phyloP scores from a whole-genome alignment of 2,888 invertebrate species.

The Eudasyphora cyanicolor region DNA sequence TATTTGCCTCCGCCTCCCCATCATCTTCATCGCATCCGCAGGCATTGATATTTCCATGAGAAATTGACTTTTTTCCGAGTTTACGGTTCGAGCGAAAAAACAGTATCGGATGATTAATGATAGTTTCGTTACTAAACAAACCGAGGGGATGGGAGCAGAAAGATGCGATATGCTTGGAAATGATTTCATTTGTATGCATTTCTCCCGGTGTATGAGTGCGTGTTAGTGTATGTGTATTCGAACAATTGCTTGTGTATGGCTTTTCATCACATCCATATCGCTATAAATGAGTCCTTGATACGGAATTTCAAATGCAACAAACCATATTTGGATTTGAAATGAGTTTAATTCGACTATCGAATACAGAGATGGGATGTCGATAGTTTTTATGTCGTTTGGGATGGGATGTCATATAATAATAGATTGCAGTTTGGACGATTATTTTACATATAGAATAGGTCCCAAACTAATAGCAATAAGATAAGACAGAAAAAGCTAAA shows the following conservation, averaged over 20 bases:
- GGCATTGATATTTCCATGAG: constrained; percentile 74
- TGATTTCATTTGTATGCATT: constrained; percentile 65
- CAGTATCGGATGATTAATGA: constrained; percentile 75
- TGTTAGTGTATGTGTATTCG: constrained; percentile 35
- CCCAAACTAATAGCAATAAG: no score
- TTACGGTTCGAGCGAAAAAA: constrained; percentile 64
- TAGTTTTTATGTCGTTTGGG: no score
- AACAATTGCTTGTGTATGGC: neutral
- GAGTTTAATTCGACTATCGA: neutral
- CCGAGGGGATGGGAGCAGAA: neutral
- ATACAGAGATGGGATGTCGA: constrained; percentile 33
- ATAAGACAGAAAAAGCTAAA: no score
- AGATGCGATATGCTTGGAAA: constrained; percentile 66
- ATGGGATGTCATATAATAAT: no score
- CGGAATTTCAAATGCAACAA: constrained; percentile 42
- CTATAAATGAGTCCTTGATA: constrained; percentile 39
- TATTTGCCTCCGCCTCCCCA: no score
- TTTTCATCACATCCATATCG: constrained; percentile 14
- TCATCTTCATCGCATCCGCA: no score
- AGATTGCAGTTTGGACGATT: no score
- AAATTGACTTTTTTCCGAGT: constrained; percentile 74
- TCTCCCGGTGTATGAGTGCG: constrained; percentile 56
- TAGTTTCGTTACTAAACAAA: constrained; percentile 69
- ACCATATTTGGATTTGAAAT: constrained; percentile 14
- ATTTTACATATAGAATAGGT: no score